Evolutionary conservation across 2,797 vertebrate species (phyloP).

Genomic region (Petrocephalus sullivani): DNA sequence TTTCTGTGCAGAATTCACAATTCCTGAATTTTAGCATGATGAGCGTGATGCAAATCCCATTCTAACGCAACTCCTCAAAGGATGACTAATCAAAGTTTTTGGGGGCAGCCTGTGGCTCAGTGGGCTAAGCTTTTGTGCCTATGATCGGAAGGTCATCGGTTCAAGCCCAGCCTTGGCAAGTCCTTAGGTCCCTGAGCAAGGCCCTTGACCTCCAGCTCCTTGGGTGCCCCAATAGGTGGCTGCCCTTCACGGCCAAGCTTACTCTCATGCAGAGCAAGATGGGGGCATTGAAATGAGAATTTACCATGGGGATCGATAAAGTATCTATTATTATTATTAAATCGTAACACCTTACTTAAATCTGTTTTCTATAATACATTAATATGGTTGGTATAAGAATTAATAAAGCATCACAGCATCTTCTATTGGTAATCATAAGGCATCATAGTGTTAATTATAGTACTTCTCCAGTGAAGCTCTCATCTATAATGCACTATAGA

Average conservation of each 20-base stretch:
- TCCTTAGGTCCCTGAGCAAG: too few relatives aligned
- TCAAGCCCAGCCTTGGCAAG: too few relatives aligned
- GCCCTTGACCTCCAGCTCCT: too few relatives aligned
- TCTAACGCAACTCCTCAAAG: neutral
- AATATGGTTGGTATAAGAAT: neutral
- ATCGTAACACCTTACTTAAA: neutral
- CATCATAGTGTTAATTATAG: too few relatives aligned
- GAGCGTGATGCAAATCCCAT: neutral
- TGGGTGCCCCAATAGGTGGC: too few relatives aligned
- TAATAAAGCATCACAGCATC: neutral
- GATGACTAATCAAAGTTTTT: neutral
- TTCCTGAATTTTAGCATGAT: neutral
- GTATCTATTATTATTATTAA: neutral
- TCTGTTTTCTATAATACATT: neutral
- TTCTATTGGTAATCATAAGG: neutral
- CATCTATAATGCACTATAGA: neutral
- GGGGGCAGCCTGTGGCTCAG: neutral
- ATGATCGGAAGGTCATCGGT: too few relatives aligned
- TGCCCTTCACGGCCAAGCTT: too few relatives aligned
- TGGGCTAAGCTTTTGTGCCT: too few relatives aligned
- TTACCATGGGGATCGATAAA: too few relatives aligned
- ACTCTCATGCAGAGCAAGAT: too few relatives aligned
- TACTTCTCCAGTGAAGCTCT: neutral
- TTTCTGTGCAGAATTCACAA: neutral
- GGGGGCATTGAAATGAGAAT: too few relatives aligned